A percentile compares a stretch with the other conserved stretches of the same genome.
Evolutionary conservation across 2,113 vertebrate species (phyloP).

Genomic region (Rhadina sibilatrix): DNA sequence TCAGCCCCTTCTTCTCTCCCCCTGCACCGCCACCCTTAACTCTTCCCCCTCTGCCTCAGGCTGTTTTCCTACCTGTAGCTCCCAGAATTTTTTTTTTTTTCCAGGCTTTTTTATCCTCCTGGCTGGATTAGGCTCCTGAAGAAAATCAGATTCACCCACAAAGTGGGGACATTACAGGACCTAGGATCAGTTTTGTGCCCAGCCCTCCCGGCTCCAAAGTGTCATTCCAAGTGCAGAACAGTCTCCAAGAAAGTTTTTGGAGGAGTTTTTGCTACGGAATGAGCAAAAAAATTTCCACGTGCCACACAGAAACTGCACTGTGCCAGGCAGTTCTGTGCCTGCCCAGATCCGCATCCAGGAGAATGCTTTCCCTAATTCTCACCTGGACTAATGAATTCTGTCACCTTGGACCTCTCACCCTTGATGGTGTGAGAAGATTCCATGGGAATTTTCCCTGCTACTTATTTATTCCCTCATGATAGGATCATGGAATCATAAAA

Average conservation of each 20-base stretch:
- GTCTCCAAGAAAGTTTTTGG: neutral
- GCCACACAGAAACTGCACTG: fast-evolving
- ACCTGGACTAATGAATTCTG: neutral
- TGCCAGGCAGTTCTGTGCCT: neutral
- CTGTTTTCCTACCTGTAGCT: neutral
- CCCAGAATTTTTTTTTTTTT: neutral
- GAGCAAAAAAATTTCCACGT: fast-evolving
- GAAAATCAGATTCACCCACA: neutral
- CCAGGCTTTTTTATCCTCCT: neutral
- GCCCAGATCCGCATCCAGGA: neutral
- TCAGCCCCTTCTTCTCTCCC: neutral
- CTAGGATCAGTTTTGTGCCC: neutral
- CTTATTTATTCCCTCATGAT: neutral
- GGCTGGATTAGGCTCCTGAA: neutral
- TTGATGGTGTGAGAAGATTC: neutral
- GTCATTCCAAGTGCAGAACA: neutral
- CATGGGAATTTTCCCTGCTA: neutral
- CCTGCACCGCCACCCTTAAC: neutral
- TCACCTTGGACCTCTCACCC: neutral
- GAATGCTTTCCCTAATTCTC: neutral
- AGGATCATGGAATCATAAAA: neutral
- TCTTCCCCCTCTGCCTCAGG: neutral
- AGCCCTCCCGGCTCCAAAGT: neutral
- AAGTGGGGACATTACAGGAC: neutral
- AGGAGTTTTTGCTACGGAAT: neutral